A percentile compares a stretch with the other conserved stretches of the same genome.
Conservation (phyloP, 2,797 vertebrate species). For the Danio choprae region DNA sequence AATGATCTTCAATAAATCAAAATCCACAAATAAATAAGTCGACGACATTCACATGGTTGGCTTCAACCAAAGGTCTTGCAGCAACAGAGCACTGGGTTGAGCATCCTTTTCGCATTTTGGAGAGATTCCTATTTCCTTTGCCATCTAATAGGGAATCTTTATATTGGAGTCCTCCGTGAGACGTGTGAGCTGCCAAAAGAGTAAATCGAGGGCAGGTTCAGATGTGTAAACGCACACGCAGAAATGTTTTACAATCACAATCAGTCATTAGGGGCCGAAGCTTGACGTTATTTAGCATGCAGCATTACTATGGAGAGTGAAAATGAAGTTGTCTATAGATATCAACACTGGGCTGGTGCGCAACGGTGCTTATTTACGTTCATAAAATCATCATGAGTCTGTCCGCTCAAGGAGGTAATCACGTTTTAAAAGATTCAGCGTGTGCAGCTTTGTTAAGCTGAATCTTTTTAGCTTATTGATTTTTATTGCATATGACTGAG, state of each 20-base stretch:
- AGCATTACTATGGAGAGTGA: constrained; percentile 26
- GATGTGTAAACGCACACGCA: constrained; percentile 32
- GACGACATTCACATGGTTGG: constrained; percentile 81
- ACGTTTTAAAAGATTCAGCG: constrained; percentile 46
- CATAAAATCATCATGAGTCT: constrained; percentile 41
- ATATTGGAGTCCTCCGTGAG: constrained; percentile 7
- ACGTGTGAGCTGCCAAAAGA: constrained; percentile 30
- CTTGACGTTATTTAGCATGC: constrained; percentile 42
- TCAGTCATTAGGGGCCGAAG: constrained; percentile 6
- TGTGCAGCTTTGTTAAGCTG: constrained; percentile 52
- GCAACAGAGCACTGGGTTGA: constrained; percentile 71
- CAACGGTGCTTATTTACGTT: constrained; percentile 14
- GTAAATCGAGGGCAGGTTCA: constrained; percentile 43
- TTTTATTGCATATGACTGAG: constrained; percentile 81
- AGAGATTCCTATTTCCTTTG: constrained; percentile 63
- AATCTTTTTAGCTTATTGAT: constrained; percentile 75
- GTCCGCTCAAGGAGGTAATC: constrained; percentile 66
- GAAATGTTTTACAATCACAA: constrained; percentile 26
- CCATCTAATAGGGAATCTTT: constrained; percentile 60
- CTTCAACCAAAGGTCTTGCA: constrained; percentile 75
- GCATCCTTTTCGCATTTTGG: constrained; percentile 44
- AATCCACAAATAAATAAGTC: constrained; percentile 72
- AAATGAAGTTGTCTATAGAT: constrained; percentile 14
- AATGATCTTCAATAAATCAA: constrained; percentile 68
- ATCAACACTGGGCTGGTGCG: constrained; percentile 24